A percentile compares a stretch with the other conserved stretches of the same genome.
Conservation (phyloP, 2,888 invertebrate genomes). For the Cryptocephalus primarius region DNA sequence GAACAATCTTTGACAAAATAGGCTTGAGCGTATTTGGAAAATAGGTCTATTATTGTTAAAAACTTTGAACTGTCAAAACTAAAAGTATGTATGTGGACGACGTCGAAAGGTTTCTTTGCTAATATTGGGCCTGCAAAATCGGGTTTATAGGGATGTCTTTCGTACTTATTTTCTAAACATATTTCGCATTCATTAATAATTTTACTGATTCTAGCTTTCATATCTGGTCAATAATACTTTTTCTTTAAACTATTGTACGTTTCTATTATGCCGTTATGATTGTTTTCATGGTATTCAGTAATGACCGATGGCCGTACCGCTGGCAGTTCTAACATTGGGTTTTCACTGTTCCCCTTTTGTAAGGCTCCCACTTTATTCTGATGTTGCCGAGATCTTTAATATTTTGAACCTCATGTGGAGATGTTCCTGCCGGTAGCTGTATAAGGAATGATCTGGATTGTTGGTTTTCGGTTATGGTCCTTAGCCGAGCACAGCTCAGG, state of each 20-base stretch:
- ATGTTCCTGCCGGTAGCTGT: too few relatives aligned
- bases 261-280: background rate
- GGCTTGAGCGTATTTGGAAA: slow-evolving; percentile 7
- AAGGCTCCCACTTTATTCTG: too few relatives aligned
- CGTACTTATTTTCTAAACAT: slow-evolving; percentile 12
- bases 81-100: background rate
- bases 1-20: slow-evolving; percentile 4
- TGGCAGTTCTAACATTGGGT: too few relatives aligned
- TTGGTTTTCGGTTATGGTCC: too few relatives aligned
- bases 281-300: too few relatives aligned
- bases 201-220: background rate
- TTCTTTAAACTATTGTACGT: background rate
- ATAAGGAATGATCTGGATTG: too few relatives aligned
- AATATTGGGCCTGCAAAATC: too few relatives aligned
- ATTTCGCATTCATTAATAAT: slow-evolving; percentile 11
- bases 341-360: too few relatives aligned
- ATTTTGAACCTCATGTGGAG: too few relatives aligned
- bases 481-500: too few relatives aligned
- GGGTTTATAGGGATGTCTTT: slow-evolving; percentile 10
- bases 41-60: slow-evolving; percentile 7
- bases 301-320: too few relatives aligned
- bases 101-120: slow-evolving; percentile 5
- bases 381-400: too few relatives aligned
- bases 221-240: background rate
- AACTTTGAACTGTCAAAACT: background rate